Conservation (phyloP, 2,888 invertebrate genomes). For the Idaea straminata region DNA sequence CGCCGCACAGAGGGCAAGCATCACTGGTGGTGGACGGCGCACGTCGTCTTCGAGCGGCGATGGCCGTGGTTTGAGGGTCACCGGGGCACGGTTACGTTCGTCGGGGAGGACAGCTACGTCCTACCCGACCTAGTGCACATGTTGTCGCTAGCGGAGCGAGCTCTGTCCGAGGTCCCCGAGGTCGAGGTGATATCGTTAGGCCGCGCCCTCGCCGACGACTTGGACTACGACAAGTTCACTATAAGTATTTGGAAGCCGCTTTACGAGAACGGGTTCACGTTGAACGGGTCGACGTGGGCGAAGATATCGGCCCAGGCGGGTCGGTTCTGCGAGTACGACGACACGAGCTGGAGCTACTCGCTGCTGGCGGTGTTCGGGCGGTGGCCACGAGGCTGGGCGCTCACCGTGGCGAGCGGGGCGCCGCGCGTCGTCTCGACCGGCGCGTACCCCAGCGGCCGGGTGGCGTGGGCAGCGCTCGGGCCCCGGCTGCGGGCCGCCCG, state of each 20-base stretch:
- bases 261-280: background rate
- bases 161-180: background rate
- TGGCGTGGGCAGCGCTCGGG: background rate
- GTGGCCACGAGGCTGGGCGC: constrained; percentile 25
- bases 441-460: background rate
- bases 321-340: constrained; percentile 32
- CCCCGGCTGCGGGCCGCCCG: background rate
- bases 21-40: constrained; percentile 60
- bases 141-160: background rate
- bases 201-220: background rate
- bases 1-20: constrained; percentile 42
- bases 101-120: constrained; percentile 3
- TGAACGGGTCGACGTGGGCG: background rate
- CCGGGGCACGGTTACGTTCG: constrained; percentile 33
- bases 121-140: background rate
- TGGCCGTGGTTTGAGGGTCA: constrained; percentile 34
- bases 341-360: constrained; percentile 53
- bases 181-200: background rate
- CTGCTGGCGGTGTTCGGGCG: constrained; percentile 33
- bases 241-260: background rate
- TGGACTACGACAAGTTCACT: background rate
- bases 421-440: background rate
- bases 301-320: background rate
- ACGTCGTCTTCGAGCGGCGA: constrained; percentile 40
- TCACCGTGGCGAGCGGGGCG: background rate